Percentiles rank a stretch among this genome's conserved stretches.
These are phyloP conservation scores for Otis tarda DNA, from an alignment of 2,113 vertebrate genomes.

Conservation along the genomic window DNA sequence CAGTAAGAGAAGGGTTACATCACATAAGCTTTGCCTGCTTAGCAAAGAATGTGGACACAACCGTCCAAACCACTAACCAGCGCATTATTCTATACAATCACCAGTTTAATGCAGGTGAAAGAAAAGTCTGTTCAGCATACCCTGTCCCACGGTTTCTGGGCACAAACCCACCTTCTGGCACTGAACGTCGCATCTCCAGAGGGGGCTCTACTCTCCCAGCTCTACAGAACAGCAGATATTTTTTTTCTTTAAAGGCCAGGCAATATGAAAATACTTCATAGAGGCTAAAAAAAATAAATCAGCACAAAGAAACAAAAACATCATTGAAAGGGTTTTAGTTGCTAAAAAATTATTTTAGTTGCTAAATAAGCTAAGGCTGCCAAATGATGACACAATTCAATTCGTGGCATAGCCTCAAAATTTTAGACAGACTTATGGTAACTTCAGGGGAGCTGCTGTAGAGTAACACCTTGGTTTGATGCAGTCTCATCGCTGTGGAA, in stretches of 20 bases:
- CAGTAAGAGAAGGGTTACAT: neutral
- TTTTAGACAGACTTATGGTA: neutral
- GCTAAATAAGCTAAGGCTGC: neutral
- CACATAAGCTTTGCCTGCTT: neutral
- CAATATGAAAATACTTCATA: neutral
- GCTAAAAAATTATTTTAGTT: neutral
- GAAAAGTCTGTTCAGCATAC: neutral
- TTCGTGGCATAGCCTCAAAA: neutral
- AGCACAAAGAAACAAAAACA: neutral
- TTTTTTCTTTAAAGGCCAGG: neutral
- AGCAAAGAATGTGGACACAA: neutral
- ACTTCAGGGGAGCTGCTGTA: neutral
- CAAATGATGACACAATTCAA: neutral
- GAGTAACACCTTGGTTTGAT: neutral
- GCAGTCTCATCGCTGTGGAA: neutral
- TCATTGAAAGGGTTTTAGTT: neutral
- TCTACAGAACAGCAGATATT: neutral
- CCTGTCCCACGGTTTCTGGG: neutral
- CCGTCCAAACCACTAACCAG: neutral
- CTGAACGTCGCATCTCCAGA: neutral
- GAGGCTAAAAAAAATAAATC: neutral
- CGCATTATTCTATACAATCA: neutral
- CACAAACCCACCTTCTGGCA: neutral
- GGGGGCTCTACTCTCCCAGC: neutral
- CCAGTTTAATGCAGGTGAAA: neutral